Base-by-base conservation (phyloP, 2,797 vertebrate genomes). In the Molothrus ater region DNA sequence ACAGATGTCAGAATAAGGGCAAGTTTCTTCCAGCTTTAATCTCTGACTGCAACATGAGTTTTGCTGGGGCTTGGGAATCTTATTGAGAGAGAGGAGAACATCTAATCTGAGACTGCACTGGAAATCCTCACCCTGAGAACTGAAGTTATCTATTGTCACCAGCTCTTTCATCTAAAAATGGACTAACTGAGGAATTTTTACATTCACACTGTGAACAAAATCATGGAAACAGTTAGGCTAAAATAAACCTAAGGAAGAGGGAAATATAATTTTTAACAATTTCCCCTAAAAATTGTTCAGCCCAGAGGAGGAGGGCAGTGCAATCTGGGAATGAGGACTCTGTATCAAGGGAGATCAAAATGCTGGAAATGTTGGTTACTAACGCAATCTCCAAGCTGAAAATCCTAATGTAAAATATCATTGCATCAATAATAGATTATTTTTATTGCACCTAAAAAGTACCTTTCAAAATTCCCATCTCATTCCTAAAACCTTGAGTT, bases 261-360 rank as follows among this genome's bases (percentile, higher is more conserved):
- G 31, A 76, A 80, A 78, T 31, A 51, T 0, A 59, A 7, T 59
- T 82, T 90, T 66, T 22, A 76, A n/a, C 9, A n/a, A 10, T 36
- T 92, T 53, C 14, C 47, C 20, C 4, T 0, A 8, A 57, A 66
- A 63, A 3, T 0, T 9, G 6, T 19, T 63, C 34, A 54, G 5
- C 9, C 8, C 45, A 25, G 73, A 65, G 25, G 31, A 69, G 26
- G 4, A 63, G 11, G 9, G 43, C 8, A 79, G 24, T 15, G 47
- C 16, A 31, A 19, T 15, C 19, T 73, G 28, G 20, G 68, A 92
- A 87, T 21, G 16, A 70, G 10, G 8, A 51, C n/a, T 47, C 21
- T n/a, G 3, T 12, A 24, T 32, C 54, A 47, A 57, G 20, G 20
- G 7, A 75, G 6, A 28, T 8, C 0, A 0, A 59, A 74, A 26